Percentiles rank a stretch among this genome's conserved stretches.
Conservation (phyloP, 2,113 vertebrate species). For the Macquaria australasica region DNA sequence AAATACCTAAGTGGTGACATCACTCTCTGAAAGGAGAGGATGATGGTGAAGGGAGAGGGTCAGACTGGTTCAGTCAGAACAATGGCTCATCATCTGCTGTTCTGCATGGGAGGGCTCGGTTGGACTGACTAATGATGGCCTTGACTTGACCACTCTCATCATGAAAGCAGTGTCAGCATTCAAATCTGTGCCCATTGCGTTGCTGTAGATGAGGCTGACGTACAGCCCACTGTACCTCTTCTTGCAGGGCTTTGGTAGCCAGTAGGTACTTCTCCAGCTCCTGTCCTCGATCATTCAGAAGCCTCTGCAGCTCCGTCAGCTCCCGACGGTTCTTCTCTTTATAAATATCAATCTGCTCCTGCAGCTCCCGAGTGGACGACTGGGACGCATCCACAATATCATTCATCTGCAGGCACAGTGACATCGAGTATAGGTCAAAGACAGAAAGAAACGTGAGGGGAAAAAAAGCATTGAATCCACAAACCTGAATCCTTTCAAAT, state of each 20-base stretch:
- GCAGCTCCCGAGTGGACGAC: conserved; percentile 90
- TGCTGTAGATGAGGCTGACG: neutral
- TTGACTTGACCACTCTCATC: conserved; percentile 49
- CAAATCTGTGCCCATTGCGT: neutral
- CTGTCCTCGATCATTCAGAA: conserved; percentile 89
- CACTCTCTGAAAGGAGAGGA: conserved; percentile 42
- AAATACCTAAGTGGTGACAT: conserved; percentile 74
- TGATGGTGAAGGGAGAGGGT: conserved; percentile 29
- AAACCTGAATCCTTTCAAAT: neutral
- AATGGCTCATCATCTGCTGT: conserved; percentile 62
- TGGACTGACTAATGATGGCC: conserved; percentile 58
- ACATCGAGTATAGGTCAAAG: neutral
- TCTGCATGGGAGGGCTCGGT: conserved; percentile 36
- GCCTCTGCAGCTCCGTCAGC: conserved; percentile 89
- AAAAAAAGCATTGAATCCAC: neutral
- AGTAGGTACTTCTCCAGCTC: conserved; percentile 89
- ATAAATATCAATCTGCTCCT: conserved; percentile 93
- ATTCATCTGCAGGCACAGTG: conserved; percentile 86
- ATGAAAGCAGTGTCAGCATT: conserved; percentile 33
- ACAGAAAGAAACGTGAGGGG: neutral
- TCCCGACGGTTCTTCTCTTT: conserved; percentile 94
- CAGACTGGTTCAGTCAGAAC: conserved; percentile 58
- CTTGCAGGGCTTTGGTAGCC: conserved; percentile 86
- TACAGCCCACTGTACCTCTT: conserved; percentile 86
- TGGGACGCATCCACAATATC: conserved; percentile 90